Evolutionary conservation across 1,140 invertebrate species (phyloP).

Genomic region (Trachymyrmex cornetzi): DNA sequence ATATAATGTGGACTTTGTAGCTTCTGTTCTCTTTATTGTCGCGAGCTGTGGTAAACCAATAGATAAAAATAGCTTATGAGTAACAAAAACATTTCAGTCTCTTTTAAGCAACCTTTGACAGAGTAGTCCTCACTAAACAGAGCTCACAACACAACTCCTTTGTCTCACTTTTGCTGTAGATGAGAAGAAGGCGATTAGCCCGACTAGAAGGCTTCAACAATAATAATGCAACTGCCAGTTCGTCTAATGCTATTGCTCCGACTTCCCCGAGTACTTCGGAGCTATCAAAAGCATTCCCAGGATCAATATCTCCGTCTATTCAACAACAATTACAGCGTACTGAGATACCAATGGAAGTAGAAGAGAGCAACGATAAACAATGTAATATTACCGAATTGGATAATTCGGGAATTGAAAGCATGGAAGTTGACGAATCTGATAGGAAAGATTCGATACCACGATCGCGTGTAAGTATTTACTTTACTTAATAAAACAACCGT

Average conservation of each 20-base stretch:
- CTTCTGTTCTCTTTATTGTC: neutral
- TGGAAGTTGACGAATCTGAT: conserved; percentile 90
- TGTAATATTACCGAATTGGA: conserved; percentile 87
- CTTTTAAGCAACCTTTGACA: neutral
- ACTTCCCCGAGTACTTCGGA: conserved; percentile 79
- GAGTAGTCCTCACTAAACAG: neutral
- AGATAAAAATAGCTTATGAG: conserved; percentile 39
- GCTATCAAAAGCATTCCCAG: conserved; percentile 80
- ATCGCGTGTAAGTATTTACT: conserved; percentile 82
- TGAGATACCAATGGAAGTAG: conserved; percentile 88
- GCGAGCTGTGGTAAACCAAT: neutral
- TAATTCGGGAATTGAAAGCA: conserved; percentile 92
- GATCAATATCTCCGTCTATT: conserved; percentile 80
- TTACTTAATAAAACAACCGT: neutral
- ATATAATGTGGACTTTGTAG: neutral
- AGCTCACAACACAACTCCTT: neutral
- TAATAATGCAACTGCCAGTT: conserved; percentile 58
- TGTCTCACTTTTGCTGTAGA: conserved; percentile 85
- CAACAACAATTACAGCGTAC: conserved; percentile 78
- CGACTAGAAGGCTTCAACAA: conserved; percentile 88
- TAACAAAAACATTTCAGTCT: conserved; percentile 35
- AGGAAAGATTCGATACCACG: conserved; percentile 83
- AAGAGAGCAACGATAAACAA: conserved; percentile 87
- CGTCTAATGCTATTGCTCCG: conserved; percentile 65
- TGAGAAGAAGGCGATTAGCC: conserved; percentile 90